Evolutionary conservation across 2,888 invertebrate genomes (phyloP).

Genomic region (Macaria notata): DNA sequence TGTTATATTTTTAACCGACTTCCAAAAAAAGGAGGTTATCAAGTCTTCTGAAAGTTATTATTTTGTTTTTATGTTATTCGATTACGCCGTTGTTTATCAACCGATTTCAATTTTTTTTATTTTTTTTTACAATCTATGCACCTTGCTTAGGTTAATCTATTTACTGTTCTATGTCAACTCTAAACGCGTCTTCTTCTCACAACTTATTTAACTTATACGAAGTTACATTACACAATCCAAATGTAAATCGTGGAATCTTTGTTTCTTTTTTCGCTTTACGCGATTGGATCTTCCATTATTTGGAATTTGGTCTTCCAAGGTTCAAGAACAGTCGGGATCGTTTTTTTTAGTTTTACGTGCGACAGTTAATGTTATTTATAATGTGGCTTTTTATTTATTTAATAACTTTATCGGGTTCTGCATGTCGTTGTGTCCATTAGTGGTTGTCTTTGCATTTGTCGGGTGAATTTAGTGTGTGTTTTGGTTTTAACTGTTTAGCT

Average conservation of each 20-base stretch:
- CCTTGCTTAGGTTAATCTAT: no score
- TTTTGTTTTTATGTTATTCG: no score
- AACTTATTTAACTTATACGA: conserved; percentile 18
- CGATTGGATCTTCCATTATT: conserved; percentile 42
- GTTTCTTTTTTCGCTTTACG: conserved; percentile 34
- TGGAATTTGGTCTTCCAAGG: conserved; percentile 33
- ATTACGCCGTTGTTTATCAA: no score
- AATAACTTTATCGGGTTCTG: conserved; percentile 66
- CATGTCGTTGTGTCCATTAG: conserved; percentile 63
- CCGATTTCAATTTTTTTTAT: no score
- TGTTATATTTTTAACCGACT: no score
- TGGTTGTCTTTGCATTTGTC: conserved; percentile 49
- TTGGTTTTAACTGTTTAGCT: not conserved
- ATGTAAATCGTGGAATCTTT: conserved; percentile 21
- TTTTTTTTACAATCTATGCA: no score
- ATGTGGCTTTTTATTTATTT: conserved; percentile 62
- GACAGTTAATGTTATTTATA: conserved; percentile 65
- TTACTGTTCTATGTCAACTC: not conserved
- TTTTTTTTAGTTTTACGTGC: conserved; percentile 55
- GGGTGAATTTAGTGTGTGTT: not conserved
- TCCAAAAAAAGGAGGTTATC: no score
- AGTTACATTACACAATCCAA: conserved; percentile 18
- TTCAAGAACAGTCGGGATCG: conserved; percentile 52
- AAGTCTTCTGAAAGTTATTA: no score
- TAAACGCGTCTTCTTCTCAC: conserved; percentile 15